Evolutionary conservation across 2,113 vertebrate genomes (phyloP).

Genomic region (Mobula birostris): DNA sequence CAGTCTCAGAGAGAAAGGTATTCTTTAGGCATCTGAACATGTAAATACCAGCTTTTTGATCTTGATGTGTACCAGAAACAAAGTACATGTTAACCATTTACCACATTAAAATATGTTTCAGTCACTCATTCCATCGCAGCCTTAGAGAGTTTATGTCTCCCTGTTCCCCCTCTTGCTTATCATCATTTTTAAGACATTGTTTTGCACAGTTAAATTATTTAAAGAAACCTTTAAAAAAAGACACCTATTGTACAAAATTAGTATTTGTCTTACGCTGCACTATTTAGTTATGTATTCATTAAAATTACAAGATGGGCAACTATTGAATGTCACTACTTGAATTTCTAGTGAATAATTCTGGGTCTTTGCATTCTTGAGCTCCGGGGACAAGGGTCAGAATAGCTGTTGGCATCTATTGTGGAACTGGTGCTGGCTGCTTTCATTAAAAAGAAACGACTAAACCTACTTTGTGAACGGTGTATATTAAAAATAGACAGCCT

Average conservation of each 20-base stretch:
- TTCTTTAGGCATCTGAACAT: conserved; percentile 13
- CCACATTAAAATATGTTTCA: conserved; percentile 12
- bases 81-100: conserved; percentile 28
- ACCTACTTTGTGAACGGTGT: not conserved
- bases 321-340: not conserved
- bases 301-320: not conserved
- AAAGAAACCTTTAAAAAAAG: not conserved
- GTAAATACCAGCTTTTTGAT: conserved; percentile 15
- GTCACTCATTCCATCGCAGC: not conserved
- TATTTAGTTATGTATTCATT: not conserved
- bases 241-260: too few species aligned
- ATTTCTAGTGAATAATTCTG: not conserved
- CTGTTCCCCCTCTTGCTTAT: not conserved
- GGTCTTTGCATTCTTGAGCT: not conserved
- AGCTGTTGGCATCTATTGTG: not conserved
- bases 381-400: not conserved
- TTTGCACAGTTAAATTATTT: not conserved
- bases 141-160: not conserved
- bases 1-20: not conserved
- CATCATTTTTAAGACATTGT: not conserved
- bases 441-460: not conserved
- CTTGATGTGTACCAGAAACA: conserved; percentile 7
- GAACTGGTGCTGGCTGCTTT: not conserved
- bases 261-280: not conserved
- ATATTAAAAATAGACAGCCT: not conserved